These are phyloP conservation scores for Pheosia gnoma DNA, from an alignment of 2,888 invertebrate species.

Conservation along the genomic window DNA sequence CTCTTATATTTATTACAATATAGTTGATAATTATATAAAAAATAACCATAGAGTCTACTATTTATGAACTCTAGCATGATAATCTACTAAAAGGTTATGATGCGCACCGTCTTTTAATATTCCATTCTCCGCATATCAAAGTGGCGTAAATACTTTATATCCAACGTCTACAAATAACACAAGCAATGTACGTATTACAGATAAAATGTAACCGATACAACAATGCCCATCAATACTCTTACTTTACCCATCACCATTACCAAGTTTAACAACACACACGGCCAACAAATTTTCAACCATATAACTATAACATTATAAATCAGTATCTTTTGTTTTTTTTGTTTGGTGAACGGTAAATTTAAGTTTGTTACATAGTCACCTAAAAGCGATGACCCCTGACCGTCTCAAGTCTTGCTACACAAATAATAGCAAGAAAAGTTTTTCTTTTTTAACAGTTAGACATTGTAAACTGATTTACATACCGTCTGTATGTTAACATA, in stretches of 20 bases:
- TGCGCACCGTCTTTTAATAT: too few species aligned
- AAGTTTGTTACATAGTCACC: conserved; percentile 47
- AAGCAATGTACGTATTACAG: conserved; percentile 46
- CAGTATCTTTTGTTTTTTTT: conserved; percentile 8
- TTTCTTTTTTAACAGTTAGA: conserved; percentile 52
- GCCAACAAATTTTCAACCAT: background rate
- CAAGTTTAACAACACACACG: conserved; percentile 11
- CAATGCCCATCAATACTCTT: conserved; percentile 44
- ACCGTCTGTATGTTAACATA: conserved; percentile 50
- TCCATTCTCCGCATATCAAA: background rate
- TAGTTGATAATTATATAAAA: too few species aligned
- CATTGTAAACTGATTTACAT: conserved; percentile 57
- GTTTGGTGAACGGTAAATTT: conserved; percentile 8
- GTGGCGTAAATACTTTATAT: background rate
- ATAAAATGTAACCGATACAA: conserved; percentile 47
- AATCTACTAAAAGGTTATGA: too few species aligned
- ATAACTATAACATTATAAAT: conserved; percentile 4
- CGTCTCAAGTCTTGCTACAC: conserved; percentile 40
- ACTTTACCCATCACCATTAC: conserved; percentile 45
- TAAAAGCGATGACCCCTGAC: conserved; percentile 57
- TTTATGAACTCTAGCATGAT: too few species aligned
- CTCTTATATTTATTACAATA: too few species aligned
- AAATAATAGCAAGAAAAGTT: conserved; percentile 55
- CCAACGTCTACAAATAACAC: conserved; percentile 7
- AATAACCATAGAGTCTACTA: too few species aligned